These are phyloP conservation scores for Eulimnadia texana DNA, from an alignment of 1,140 invertebrate species.

Conservation along the genomic window DNA sequence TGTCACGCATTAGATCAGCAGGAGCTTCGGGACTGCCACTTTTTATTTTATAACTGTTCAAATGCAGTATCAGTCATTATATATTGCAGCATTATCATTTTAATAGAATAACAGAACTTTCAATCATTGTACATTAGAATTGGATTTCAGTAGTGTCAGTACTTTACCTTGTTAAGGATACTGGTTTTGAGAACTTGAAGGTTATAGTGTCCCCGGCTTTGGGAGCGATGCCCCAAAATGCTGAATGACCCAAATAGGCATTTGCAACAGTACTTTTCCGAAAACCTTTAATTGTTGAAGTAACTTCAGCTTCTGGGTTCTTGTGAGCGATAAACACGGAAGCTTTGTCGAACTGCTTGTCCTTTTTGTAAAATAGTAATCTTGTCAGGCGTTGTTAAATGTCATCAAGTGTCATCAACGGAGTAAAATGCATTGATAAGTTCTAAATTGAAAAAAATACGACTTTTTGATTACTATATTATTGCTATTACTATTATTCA, in stretches of 20 bases:
- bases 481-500: too few species aligned
- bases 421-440: too few species aligned
- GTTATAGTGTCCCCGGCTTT: conserved; percentile 64
- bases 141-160: too few species aligned
- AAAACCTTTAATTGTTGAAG: conserved; percentile 66
- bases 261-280: conserved; percentile 62
- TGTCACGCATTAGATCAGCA: conserved; percentile 78
- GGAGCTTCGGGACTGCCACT: conserved; percentile 86
- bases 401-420: too few species aligned
- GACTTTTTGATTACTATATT: too few species aligned
- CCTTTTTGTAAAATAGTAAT: conserved; percentile 39
- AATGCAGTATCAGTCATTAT: too few species aligned
- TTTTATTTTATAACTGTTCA: conserved; percentile 74
- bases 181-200: conserved; percentile 65
- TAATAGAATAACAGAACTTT: too few species aligned
- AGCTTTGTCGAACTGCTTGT: conserved; percentile 82
- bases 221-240: conserved; percentile 84
- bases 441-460: too few species aligned
- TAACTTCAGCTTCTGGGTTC: conserved; percentile 50
- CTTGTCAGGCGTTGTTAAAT: not conserved
- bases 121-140: too few species aligned
- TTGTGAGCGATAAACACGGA: conserved; percentile 60
- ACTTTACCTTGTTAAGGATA: conserved; percentile 57
- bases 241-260: conserved; percentile 75
- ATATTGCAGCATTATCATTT: too few species aligned